A percentile compares a stretch with the other conserved stretches of the same genome.
These are phyloP conservation scores for Pachypsylla venusta DNA, from an alignment of 1,140 invertebrate species.

Conservation along the genomic window DNA sequence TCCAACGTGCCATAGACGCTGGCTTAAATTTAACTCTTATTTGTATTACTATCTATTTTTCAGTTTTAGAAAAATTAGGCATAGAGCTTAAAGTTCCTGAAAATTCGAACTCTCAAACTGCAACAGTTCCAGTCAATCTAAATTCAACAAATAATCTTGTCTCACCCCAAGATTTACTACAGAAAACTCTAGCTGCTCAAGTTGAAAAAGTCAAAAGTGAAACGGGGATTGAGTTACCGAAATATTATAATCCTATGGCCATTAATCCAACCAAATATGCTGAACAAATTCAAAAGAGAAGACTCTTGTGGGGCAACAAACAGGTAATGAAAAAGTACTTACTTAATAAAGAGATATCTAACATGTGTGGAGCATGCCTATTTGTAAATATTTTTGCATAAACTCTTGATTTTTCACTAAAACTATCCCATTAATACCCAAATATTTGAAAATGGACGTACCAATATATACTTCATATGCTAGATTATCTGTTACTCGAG, in stretches of 20 bases:
- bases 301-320: constrained; percentile 24
- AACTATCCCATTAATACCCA: too few relatives aligned
- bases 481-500: too few relatives aligned
- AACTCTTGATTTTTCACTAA: too few relatives aligned
- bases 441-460: too few relatives aligned
- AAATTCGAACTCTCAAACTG: neutral
- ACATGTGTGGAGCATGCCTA: too few relatives aligned
- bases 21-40: too few relatives aligned
- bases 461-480: too few relatives aligned
- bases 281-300: constrained; percentile 71
- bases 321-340: too few relatives aligned
- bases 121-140: neutral
- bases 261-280: constrained; percentile 69
- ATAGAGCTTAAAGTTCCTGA: constrained; percentile 24
- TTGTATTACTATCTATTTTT: constrained; percentile 10
- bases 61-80: constrained; percentile 25
- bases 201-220: constrained; percentile 20
- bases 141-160: constrained; percentile 1
- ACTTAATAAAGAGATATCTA: too few relatives aligned
- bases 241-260: constrained; percentile 66
- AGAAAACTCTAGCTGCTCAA: constrained; percentile 19
- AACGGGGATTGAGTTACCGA: constrained; percentile 29
- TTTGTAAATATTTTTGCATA: too few relatives aligned
- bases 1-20: too few relatives aligned
- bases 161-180: constrained; percentile 17